Percentiles rank a stretch among this genome's conserved stretches.
phyloP scores from a whole-genome alignment of 2,888 invertebrate species.

The Argynnis bischoffii region DNA sequence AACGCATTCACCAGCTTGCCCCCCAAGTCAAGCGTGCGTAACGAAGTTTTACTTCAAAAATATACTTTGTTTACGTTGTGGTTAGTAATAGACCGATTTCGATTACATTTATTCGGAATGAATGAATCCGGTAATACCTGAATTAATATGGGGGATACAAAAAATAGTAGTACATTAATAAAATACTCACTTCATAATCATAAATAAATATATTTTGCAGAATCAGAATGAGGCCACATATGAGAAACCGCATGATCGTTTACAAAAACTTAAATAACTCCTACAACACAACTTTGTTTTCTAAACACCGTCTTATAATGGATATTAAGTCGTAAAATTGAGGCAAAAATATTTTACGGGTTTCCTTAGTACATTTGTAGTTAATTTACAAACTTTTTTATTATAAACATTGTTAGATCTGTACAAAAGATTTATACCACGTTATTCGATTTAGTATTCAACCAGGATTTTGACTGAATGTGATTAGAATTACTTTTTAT shows the following conservation, averaged over 20 bases:
- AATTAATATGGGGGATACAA: background rate
- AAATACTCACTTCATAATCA: background rate
- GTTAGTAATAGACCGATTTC: too few species aligned
- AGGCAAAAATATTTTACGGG: slow-evolving; percentile 1
- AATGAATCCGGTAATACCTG: too few species aligned
- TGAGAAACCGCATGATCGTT: slow-evolving; percentile 3
- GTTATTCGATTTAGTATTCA: background rate
- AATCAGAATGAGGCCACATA: slow-evolving; percentile 1
- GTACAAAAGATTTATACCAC: background rate
- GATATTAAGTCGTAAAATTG: slow-evolving; percentile 15
- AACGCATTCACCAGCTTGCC: too few species aligned
- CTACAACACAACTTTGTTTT: slow-evolving; percentile 6
- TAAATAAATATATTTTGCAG: slow-evolving; percentile 1
- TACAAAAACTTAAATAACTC: background rate
- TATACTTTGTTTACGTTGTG: too few species aligned
- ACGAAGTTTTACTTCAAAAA: too few species aligned
- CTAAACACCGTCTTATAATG: slow-evolving; percentile 10
- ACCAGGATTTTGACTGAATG: too few species aligned
- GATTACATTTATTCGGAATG: too few species aligned
- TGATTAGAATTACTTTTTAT: too few species aligned
- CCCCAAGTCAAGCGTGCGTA: too few species aligned
- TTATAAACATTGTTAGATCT: slow-evolving; percentile 7
- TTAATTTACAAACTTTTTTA: slow-evolving; percentile 10
- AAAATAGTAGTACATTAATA: background rate
- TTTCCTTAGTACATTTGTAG: slow-evolving; percentile 4